These are phyloP conservation scores for Operophtera brumata DNA, from an alignment of 2,888 invertebrate species.

Conservation along the genomic window DNA sequence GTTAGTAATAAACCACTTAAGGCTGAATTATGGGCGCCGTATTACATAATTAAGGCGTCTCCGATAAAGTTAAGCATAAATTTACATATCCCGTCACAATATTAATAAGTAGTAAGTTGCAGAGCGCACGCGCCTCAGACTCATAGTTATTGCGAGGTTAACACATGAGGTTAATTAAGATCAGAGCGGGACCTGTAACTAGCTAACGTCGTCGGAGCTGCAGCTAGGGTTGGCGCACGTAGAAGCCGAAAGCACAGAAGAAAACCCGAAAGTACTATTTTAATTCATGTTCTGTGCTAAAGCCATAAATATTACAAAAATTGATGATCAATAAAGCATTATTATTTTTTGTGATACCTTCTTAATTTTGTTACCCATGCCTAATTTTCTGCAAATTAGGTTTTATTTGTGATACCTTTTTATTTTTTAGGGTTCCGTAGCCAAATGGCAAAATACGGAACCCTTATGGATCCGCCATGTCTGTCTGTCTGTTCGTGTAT, in stretches of 20 bases:
- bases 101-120: constrained; percentile 62
- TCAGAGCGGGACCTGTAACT: constrained; percentile 70
- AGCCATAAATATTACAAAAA: too few species aligned
- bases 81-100: constrained; percentile 64
- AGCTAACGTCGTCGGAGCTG: constrained; percentile 42
- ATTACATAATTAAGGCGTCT: constrained; percentile 60
- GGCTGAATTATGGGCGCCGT: constrained; percentile 45
- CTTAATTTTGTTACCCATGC: too few species aligned
- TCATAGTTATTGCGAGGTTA: constrained; percentile 70
- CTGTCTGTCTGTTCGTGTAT: too few species aligned
- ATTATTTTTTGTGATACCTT: too few species aligned
- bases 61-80: constrained; percentile 66
- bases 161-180: constrained; percentile 79
- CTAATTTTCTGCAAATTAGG: too few species aligned
- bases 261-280: not conserved
- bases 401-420: too few species aligned
- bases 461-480: too few species aligned
- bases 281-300: not conserved
- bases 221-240: constrained; percentile 7
- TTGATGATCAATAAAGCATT: too few species aligned
- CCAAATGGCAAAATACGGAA: too few species aligned
- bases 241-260: not conserved
- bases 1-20: constrained; percentile 42
- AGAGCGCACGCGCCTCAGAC: constrained; percentile 48
- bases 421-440: too few species aligned